Percentiles rank a stretch among this genome's conserved stretches.
Evolutionary conservation across 1,140 invertebrate genomes (phyloP).

Genomic region (Drosophila ogumai): DNA sequence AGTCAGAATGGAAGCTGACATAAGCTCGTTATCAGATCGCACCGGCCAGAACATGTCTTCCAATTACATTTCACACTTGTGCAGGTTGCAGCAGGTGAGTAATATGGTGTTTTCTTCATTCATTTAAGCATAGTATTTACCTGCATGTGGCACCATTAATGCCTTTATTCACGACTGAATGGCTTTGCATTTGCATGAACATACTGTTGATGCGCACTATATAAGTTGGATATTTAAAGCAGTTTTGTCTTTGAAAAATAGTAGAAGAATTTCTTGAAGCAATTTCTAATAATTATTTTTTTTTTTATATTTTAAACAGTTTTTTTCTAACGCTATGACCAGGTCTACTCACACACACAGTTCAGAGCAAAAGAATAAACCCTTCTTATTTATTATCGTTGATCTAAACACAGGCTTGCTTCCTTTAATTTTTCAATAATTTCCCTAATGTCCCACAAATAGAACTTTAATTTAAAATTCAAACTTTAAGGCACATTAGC

Average conservation of each 20-base stretch:
- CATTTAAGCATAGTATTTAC: conserved; percentile 9
- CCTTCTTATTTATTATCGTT: no score
- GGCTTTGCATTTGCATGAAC: not conserved
- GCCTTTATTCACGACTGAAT: conserved; percentile 2
- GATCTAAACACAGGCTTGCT: no score
- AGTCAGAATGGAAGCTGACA: conserved; percentile 47
- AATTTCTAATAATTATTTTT: no score
- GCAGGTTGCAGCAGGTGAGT: conserved; percentile 31
- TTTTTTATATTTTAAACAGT: no score
- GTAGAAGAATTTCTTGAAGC: not conserved
- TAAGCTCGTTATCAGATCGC: conserved; percentile 39
- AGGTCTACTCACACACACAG: no score
- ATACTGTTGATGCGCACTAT: not conserved
- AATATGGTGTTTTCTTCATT: conserved; percentile 18
- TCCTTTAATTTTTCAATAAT: not conserved
- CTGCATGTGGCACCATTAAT: conserved; percentile 5
- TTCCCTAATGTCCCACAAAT: not conserved
- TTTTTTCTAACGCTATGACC: no score
- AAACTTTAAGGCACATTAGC: not conserved
- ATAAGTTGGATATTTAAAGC: not conserved
- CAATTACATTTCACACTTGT: conserved; percentile 15
- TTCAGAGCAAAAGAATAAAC: no score
- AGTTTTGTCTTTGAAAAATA: not conserved
- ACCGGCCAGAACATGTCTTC: conserved; percentile 19
- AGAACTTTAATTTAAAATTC: not conserved